Evolutionary conservation across 2,797 vertebrate species (phyloP).

Genomic region (Orestias chungarensis): DNA sequence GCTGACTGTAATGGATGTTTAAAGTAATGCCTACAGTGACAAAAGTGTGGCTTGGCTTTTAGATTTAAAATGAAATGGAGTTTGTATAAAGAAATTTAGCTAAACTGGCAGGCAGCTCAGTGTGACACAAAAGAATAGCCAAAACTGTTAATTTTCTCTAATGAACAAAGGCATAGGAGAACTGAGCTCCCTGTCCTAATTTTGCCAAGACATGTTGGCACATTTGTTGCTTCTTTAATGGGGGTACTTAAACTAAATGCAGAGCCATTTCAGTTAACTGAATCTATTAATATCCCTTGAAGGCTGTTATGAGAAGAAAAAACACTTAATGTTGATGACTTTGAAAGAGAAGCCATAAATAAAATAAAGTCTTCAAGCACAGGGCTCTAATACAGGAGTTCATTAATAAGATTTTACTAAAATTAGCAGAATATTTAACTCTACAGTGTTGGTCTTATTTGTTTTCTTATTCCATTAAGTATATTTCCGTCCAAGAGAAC

Average conservation of each 20-base stretch:
- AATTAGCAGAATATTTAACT: slow-evolving; percentile 27
- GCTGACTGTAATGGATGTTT: slow-evolving; percentile 40
- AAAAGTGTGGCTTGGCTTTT: slow-evolving; percentile 45
- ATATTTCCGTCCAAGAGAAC: neutral
- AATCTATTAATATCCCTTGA: slow-evolving; percentile 35
- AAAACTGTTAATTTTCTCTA: slow-evolving; percentile 60
- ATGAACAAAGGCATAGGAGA: slow-evolving; percentile 61
- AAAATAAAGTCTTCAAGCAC: slow-evolving; percentile 1
- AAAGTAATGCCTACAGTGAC: slow-evolving; percentile 25
- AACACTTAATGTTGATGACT: slow-evolving; percentile 32
- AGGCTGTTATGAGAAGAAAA: slow-evolving; percentile 24
- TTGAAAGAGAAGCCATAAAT: slow-evolving; percentile 33
- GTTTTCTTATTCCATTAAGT: neutral
- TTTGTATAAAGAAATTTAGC: slow-evolving; percentile 65
- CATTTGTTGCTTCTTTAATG: slow-evolving; percentile 58
- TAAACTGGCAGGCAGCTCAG: slow-evolving; percentile 51
- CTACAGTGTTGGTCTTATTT: slow-evolving; percentile 9
- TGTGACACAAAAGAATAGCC: slow-evolving; percentile 49
- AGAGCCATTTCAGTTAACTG: slow-evolving; percentile 51
- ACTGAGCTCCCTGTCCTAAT: slow-evolving; percentile 9
- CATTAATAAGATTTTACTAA: slow-evolving; percentile 29
- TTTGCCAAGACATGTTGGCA: slow-evolving; percentile 67
- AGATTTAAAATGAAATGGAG: slow-evolving; percentile 52
- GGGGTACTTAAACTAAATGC: slow-evolving; percentile 57
- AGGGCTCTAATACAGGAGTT: slow-evolving; percentile 19